Base-by-base conservation (phyloP, 2,113 vertebrate species). In the Phaethornis superciliosus region DNA sequence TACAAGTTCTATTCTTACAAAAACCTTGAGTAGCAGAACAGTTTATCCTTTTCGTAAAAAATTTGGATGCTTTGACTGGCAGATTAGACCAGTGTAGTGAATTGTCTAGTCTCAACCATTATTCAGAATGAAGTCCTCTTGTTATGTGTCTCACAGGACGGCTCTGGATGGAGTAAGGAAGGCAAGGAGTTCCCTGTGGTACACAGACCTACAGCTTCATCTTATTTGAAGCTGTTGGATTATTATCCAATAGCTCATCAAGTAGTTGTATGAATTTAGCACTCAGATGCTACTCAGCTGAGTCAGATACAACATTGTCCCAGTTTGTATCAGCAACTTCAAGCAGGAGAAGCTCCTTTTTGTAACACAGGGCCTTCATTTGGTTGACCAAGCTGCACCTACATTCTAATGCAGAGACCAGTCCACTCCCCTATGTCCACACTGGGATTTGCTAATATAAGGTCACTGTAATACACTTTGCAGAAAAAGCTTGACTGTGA, bases 361-460 rank as follows among this genome's bases (percentile, higher is more conserved):
- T 1, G 0, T 63, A 65, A 49, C 21, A n/a, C 15, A 37, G 18
- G 18, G 10, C 2, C 23, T n/a, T 16, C 23, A 71, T 77, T 60
- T 28, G 1, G 26, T 46, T 88, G 63, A 17, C 15, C 22, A 42
- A 21, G 26, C 56, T 72, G 17, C n/a, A 84, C 30, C 77, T 55
- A 49, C 69, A 42, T 44, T 79, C 62, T 63, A 59, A 59, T 17
- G 33, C 47, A 67, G 27, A 54, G 40, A 64, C 20, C 47, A 71
- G 8, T 42, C 26, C 21, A 24, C 12, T 26, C 16, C 13, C 44
- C 28, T 28, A 6, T 26, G 64, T 81, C 72, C 60, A 28, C 23
- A 12, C 32, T 78, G 54, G 80, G 35, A 81, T 90, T 90, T 86
- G 30, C 21, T 69, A 89, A 83, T 90, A 86, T 68, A 93, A 92